These are phyloP conservation scores for Hypomesus transpacificus DNA, from an alignment of 2,113 vertebrate genomes.

Conservation along the genomic window DNA sequence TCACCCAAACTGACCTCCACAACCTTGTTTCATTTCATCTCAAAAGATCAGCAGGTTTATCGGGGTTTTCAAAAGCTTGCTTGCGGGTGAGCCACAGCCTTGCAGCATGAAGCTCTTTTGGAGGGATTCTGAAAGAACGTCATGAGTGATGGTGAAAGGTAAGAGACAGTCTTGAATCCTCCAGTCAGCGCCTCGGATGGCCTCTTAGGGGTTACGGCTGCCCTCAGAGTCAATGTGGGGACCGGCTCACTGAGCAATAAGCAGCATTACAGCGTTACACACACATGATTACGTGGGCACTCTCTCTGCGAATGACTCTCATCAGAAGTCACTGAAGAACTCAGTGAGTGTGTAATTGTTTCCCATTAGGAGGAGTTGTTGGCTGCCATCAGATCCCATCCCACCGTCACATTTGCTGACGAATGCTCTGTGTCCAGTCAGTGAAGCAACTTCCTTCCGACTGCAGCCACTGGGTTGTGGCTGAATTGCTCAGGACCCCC, in stretches of 20 bases:
- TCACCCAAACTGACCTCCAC: too few relatives aligned
- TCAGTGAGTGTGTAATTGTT: conserved; percentile 76
- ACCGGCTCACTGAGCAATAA: conserved; percentile 66
- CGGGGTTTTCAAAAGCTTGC: too few relatives aligned
- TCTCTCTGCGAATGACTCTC: conserved; percentile 67
- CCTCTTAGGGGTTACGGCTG: neutral
- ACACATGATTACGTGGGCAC: conserved; percentile 73
- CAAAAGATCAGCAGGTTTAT: too few relatives aligned
- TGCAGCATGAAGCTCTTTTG: too few relatives aligned
- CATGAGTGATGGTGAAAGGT: neutral
- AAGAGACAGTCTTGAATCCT: neutral
- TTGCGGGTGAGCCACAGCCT: too few relatives aligned
- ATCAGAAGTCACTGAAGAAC: conserved; percentile 72
- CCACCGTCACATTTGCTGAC: conserved; percentile 62
- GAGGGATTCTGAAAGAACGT: too few relatives aligned
- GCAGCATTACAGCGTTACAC: conserved; percentile 70
- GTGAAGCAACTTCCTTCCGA: conserved; percentile 14
- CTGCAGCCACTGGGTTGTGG: conserved; percentile 28
- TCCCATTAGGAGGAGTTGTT: conserved; percentile 66
- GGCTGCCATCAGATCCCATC: conserved; percentile 53
- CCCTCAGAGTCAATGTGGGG: neutral
- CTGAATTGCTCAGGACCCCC: conserved; percentile 43
- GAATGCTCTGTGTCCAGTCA: conserved; percentile 55
- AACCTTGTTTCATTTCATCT: too few relatives aligned
- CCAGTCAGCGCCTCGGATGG: too few relatives aligned